A percentile compares a stretch with the other conserved stretches of the same genome.
Evolutionary conservation across 1,140 invertebrate species (phyloP).

Genomic region (Temnothorax curvispinosus): DNA sequence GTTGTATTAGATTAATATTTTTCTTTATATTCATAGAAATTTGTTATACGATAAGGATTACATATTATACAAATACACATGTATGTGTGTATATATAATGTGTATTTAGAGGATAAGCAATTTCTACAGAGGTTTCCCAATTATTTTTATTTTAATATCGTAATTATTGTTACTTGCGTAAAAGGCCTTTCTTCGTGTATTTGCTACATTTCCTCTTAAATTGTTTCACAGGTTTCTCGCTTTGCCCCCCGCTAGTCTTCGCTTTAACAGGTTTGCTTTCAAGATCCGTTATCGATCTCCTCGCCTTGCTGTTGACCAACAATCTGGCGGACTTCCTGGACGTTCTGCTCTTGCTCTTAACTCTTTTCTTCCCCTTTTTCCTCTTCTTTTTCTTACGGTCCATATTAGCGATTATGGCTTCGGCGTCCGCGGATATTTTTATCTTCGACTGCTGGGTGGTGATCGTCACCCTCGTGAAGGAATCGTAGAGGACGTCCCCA

Average conservation of each 20-base stretch:
- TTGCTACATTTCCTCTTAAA: conserved; percentile 82
- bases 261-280: conserved; percentile 44
- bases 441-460: conserved; percentile 72
- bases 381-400: conserved; percentile 70
- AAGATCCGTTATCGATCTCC: conserved; percentile 58
- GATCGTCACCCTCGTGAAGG: conserved; percentile 79
- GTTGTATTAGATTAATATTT: conserved; percentile 14
- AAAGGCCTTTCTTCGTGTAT: conserved; percentile 71
- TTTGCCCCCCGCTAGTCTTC: conserved; percentile 45
- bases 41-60: background rate
- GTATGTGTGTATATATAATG: background rate
- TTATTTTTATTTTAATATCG: conserved; percentile 19
- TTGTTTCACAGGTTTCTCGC: conserved; percentile 58
- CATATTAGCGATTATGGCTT: conserved; percentile 82
- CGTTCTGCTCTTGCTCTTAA: conserved; percentile 67
- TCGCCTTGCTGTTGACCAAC: conserved; percentile 64
- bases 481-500: conserved; percentile 86
- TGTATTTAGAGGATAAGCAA: background rate
- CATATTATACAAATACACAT: conserved; percentile 3
- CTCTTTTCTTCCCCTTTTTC: conserved; percentile 69
- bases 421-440: conserved; percentile 78
- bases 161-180: conserved; percentile 34
- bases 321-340: conserved; percentile 69
- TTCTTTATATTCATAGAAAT: conserved; percentile 23
- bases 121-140: background rate